Conservation (phyloP, 2,797 vertebrate genomes). For the Arnoldichthys spilopterus region DNA sequence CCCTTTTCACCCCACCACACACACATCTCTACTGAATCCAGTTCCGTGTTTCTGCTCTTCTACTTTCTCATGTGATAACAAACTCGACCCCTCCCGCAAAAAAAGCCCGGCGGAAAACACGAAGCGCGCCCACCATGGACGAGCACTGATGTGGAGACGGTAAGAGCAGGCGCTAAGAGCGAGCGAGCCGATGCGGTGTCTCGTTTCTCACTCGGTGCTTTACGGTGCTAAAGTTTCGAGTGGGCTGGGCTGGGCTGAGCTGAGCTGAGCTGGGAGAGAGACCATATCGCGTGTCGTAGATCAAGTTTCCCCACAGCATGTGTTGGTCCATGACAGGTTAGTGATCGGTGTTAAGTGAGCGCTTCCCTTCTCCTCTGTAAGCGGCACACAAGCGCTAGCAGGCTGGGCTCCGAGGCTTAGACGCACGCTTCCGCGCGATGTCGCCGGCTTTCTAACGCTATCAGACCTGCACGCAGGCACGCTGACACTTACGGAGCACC, state of each 20-base stretch:
- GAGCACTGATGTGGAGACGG: slow-evolving; percentile 38
- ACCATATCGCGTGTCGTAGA: slow-evolving; percentile 62
- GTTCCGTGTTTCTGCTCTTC: slow-evolving; percentile 59
- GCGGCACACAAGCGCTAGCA: slow-evolving; percentile 38
- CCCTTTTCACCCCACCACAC: slow-evolving; percentile 69
- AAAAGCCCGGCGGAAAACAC: slow-evolving; percentile 22
- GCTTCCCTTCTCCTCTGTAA: slow-evolving; percentile 15
- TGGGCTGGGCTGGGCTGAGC: slow-evolving; percentile 27
- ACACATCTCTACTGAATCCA: slow-evolving; percentile 56
- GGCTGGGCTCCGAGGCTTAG: slow-evolving; percentile 1
- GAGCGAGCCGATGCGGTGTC: slow-evolving; percentile 48
- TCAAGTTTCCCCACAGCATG: slow-evolving; percentile 53
- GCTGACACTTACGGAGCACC: not conserved
- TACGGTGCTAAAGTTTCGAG: slow-evolving; percentile 65
- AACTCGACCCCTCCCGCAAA: not conserved
- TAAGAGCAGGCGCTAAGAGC: slow-evolving; percentile 35
- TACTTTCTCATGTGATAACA: slow-evolving; percentile 43
- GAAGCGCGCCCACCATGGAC: slow-evolving; percentile 43
- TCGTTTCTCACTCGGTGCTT: slow-evolving; percentile 50
- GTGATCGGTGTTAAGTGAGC: slow-evolving; percentile 33
- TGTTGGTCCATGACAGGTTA: slow-evolving; percentile 47
- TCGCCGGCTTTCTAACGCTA: not conserved
- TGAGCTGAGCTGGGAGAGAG: slow-evolving; percentile 18
- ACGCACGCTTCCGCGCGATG: not conserved
- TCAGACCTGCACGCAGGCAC: not conserved